Conservation (phyloP, 2,113 vertebrate species). For the Bolborhynchus lineola region DNA sequence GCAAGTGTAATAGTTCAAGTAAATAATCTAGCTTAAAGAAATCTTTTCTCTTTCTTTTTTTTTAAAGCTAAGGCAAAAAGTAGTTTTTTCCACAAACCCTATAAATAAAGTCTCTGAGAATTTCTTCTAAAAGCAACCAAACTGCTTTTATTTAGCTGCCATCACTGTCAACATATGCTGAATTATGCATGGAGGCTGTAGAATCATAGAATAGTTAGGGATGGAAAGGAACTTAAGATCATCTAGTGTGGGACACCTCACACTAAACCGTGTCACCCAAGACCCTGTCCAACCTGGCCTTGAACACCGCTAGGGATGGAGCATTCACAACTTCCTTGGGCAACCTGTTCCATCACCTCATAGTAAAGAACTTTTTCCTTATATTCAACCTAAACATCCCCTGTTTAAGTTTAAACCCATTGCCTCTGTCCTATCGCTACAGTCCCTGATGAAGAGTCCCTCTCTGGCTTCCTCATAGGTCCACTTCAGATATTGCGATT, state of each 20-base stretch:
- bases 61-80: neutral
- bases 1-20: neutral
- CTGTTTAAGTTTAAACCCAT: neutral
- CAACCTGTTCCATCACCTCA: neutral
- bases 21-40: neutral
- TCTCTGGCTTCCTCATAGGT: neutral
- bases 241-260: neutral
- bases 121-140: conserved; percentile 6
- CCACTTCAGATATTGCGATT: neutral
- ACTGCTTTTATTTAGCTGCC: conserved; percentile 10
- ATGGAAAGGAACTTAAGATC: neutral
- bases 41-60: neutral
- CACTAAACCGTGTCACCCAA: neutral
- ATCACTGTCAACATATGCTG: conserved; percentile 17
- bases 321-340: neutral
- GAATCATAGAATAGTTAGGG: neutral
- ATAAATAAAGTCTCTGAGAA: neutral
- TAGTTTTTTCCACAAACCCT: neutral
- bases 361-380: neutral
- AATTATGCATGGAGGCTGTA: conserved; percentile 37
- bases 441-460: neutral
- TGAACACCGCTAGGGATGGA: neutral
- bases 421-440: neutral
- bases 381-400: neutral
- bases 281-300: neutral